These are phyloP conservation scores for Corythornis madagascariensis DNA, from an alignment of 2,113 vertebrate genomes.

Conservation along the genomic window DNA sequence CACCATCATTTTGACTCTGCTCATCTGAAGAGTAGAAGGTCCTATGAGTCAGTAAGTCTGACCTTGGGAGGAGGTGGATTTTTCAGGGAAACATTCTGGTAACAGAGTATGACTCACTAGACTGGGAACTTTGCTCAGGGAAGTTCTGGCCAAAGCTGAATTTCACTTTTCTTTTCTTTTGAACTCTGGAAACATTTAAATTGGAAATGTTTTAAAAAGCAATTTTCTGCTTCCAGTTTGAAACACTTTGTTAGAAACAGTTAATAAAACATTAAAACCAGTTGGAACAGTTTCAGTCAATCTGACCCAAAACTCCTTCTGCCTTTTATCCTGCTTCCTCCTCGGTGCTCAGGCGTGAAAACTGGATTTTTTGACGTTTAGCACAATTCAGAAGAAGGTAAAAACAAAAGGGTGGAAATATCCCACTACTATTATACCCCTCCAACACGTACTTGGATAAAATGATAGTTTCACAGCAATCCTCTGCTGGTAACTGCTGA, in stretches of 20 bases:
- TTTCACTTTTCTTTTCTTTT: neutral
- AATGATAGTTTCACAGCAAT: neutral
- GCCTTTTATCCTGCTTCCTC: neutral
- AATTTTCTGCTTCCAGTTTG: neutral
- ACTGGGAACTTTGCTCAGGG: neutral
- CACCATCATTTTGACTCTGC: neutral
- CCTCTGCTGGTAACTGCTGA: neutral
- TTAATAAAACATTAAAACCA: neutral
- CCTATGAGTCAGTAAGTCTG: neutral
- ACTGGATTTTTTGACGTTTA: neutral
- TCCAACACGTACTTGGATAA: neutral
- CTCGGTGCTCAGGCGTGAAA: neutral
- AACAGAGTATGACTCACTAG: neutral
- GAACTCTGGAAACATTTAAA: neutral
- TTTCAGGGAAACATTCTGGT: neutral
- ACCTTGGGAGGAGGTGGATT: neutral
- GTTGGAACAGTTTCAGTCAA: neutral
- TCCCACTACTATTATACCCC: neutral
- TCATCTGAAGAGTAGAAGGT: neutral
- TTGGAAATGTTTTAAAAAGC: neutral
- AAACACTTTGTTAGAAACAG: neutral
- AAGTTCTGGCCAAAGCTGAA: neutral
- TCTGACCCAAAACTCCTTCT: neutral
- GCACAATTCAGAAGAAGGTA: neutral
- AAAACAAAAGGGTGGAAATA: neutral